These are phyloP conservation scores for Pogoniulus pusillus DNA, from an alignment of 2,797 vertebrate genomes.

Conservation along the genomic window DNA sequence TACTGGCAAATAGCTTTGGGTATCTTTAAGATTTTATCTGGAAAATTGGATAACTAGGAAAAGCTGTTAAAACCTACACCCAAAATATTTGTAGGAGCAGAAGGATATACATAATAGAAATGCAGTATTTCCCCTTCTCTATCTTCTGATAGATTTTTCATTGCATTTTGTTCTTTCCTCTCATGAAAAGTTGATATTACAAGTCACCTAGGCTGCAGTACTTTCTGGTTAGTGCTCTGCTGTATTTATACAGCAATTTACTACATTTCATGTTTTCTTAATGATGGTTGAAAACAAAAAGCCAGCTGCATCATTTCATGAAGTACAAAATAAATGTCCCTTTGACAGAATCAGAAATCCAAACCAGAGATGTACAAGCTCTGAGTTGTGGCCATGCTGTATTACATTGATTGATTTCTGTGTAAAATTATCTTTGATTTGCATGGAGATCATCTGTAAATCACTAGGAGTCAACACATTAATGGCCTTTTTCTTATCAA, in stretches of 20 bases:
- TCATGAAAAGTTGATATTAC: neutral
- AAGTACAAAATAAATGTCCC: neutral
- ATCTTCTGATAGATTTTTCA: slow-evolving; percentile 24
- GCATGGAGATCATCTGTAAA: neutral
- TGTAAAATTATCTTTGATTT: neutral
- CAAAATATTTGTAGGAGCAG: slow-evolving; percentile 37
- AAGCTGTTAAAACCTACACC: slow-evolving; percentile 30
- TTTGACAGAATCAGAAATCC: neutral
- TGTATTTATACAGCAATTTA: neutral
- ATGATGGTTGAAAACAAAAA: slow-evolving; percentile 10
- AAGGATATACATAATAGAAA: neutral
- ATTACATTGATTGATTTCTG: neutral
- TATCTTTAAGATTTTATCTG: slow-evolving; percentile 42
- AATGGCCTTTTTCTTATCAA: neutral
- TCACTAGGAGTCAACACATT: neutral
- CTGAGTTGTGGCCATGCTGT: neutral
- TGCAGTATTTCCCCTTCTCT: neutral
- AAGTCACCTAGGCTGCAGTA: neutral
- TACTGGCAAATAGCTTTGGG: neutral
- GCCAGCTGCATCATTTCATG: neutral
- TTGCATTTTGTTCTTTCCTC: neutral
- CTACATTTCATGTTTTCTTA: neutral
- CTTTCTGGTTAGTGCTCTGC: neutral
- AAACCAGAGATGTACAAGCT: neutral
- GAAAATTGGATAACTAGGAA: slow-evolving; percentile 25